Percentiles rank a stretch among this genome's conserved stretches.
Evolutionary conservation across 2,113 vertebrate species (phyloP).

Genomic region (Mobula hypostoma): DNA sequence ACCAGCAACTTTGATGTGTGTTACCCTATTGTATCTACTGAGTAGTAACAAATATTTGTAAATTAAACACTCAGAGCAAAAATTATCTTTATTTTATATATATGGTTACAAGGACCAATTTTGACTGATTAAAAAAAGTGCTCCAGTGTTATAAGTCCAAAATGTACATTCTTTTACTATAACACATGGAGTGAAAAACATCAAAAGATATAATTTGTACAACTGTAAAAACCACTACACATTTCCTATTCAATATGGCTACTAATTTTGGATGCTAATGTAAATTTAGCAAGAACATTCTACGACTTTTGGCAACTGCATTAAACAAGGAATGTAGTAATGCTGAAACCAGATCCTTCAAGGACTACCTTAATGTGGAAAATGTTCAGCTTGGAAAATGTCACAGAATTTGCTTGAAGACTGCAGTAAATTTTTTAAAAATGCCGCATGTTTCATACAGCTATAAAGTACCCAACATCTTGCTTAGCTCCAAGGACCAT

Average conservation of each 20-base stretch:
- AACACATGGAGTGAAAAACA: constrained; percentile 71
- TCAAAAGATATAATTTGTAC: constrained; percentile 70
- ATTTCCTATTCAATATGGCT: constrained; percentile 23
- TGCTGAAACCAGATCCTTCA: constrained; percentile 22
- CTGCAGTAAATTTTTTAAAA: constrained; percentile 24
- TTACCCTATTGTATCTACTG: no score
- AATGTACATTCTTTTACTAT: constrained; percentile 52
- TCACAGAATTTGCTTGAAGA: constrained; percentile 14
- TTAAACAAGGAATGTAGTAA: constrained; percentile 20
- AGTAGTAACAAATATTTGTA: no score
- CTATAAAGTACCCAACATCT: neutral
- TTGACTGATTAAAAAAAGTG: neutral
- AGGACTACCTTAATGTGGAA: constrained; percentile 33
- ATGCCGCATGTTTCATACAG: neutral
- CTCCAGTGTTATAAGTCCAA: neutral
- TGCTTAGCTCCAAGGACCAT: neutral
- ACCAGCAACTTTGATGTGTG: no score
- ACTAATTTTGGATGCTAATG: constrained; percentile 18
- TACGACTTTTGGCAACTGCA: constrained; percentile 29
- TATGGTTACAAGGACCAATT: no score
- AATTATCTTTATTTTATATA: neutral
- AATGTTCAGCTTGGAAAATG: constrained; percentile 21
- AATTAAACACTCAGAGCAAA: no score
- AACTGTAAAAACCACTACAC: constrained; percentile 2
- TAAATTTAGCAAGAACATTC: neutral